Evolutionary conservation across 2,797 vertebrate genomes (phyloP).

Genomic region (Lepilemur ruficaudatus): DNA sequence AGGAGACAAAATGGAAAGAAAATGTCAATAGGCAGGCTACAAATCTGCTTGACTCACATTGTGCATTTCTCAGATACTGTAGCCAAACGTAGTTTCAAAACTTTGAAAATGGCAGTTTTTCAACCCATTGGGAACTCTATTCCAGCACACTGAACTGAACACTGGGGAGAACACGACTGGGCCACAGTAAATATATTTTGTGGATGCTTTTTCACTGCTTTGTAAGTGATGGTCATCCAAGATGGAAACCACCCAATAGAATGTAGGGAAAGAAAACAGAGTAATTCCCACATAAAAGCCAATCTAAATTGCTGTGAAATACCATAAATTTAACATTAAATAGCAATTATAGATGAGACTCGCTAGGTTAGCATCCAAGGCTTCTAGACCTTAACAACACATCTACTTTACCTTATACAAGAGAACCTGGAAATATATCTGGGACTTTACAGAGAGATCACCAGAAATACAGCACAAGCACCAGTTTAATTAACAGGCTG

Average conservation of each 20-base stretch:
- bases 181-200: background rate
- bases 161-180: background rate
- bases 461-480: background rate
- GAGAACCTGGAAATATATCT: background rate
- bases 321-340: background rate
- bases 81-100: background rate
- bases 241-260: background rate
- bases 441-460: background rate
- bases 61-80: background rate
- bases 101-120: background rate
- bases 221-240: background rate
- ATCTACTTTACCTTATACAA: background rate
- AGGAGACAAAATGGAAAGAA: slow-evolving; percentile 33
- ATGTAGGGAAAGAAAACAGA: background rate
- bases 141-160: background rate
- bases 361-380: background rate
- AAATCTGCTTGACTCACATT: background rate
- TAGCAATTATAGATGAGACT: slow-evolving; percentile 4
- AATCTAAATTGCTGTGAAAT: background rate
- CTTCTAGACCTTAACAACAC: background rate
- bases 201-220: background rate
- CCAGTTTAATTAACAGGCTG: background rate
- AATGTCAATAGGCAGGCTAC: background rate
- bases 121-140: background rate
- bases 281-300: background rate